Percentiles rank a stretch among this genome's conserved stretches.
These are phyloP conservation scores for Anguilla megastoma DNA, from an alignment of 2,797 vertebrate genomes.

Conservation along the genomic window DNA sequence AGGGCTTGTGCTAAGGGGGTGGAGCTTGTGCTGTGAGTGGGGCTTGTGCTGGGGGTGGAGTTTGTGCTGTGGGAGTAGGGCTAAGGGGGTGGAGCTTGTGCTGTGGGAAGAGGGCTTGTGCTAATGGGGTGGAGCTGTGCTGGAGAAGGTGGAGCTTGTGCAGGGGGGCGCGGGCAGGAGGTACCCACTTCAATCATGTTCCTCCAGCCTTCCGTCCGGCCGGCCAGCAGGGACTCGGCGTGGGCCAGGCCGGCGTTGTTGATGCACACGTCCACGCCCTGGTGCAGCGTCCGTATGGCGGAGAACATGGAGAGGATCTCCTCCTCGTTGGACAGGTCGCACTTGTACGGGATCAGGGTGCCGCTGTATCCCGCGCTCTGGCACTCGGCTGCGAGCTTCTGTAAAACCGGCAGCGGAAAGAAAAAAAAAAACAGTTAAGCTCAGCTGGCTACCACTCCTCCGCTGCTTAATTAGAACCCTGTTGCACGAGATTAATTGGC, in stretches of 20 bases:
- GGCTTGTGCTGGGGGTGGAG: no score
- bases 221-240: slow-evolving; percentile 85
- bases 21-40: no score
- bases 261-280: slow-evolving; percentile 93
- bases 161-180: neutral
- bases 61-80: no score
- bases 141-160: neutral
- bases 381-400: slow-evolving; percentile 93
- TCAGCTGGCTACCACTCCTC: neutral
- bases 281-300: slow-evolving; percentile 86
- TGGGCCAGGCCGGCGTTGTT: slow-evolving; percentile 92
- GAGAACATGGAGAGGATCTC: slow-evolving; percentile 98
- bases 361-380: slow-evolving; percentile 90
- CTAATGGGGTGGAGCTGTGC: no score
- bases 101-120: no score
- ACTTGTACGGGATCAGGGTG: slow-evolving; percentile 91
- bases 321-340: slow-evolving; percentile 91
- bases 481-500: neutral
- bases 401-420: slow-evolving; percentile 40
- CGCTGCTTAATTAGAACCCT: neutral
- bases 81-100: no score
- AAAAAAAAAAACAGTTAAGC: neutral
- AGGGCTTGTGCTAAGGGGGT: no score
- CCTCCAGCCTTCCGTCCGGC: slow-evolving; percentile 88
- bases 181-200: slow-evolving; percentile 91